A percentile compares a stretch with the other conserved stretches of the same genome.
These are phyloP conservation scores for Taxidea taxus DNA, from an alignment of 2,113 vertebrate species.

Conservation along the genomic window DNA sequence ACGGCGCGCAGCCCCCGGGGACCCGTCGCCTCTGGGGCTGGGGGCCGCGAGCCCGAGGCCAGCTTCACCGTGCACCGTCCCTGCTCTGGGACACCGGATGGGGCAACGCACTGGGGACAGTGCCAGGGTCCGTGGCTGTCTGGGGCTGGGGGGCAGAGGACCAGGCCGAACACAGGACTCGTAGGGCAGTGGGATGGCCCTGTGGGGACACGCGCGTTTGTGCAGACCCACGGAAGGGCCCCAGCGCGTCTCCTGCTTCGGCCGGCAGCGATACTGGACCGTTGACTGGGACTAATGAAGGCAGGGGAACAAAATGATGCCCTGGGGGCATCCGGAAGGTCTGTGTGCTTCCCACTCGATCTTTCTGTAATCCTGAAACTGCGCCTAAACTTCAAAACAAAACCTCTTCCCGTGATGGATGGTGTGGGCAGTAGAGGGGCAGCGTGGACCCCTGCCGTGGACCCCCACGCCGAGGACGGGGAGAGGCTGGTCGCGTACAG, in stretches of 20 bases:
- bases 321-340: accelerated
- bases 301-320: neutral
- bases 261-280: accelerated
- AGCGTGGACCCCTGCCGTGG: neutral
- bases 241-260: accelerated
- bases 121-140: neutral
- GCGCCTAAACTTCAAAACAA: neutral
- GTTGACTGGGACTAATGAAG: accelerated
- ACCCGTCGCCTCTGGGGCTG: neutral
- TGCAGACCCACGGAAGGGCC: neutral
- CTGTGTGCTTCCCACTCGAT: neutral
- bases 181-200: accelerated
- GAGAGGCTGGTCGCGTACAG: neutral
- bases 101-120: neutral
- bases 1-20: accelerated
- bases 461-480: neutral
- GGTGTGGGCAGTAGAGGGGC: neutral
- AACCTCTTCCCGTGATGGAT: neutral
- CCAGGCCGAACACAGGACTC: accelerated
- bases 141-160: no score
- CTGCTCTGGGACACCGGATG: neutral
- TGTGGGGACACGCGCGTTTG: accelerated
- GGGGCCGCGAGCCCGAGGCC: neutral
- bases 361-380: neutral
- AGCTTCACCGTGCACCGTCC: neutral